phyloP scores from a whole-genome alignment of 2,888 invertebrate species.

The Acleris holmiana region DNA sequence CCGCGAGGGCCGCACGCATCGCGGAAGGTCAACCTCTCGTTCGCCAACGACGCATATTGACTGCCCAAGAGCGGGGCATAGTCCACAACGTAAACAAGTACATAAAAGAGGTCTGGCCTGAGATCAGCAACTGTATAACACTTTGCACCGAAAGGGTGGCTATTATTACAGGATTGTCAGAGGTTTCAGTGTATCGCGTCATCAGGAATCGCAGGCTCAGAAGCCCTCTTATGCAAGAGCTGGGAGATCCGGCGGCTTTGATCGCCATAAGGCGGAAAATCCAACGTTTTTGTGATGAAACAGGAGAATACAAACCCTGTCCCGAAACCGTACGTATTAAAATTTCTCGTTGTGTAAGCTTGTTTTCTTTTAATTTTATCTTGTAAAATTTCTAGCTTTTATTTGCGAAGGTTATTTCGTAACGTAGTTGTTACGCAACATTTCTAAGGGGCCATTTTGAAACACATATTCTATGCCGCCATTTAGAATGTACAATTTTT shows the following conservation, averaged over 20 bases:
- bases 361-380: not conserved
- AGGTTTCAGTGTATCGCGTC: not conserved
- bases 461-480: not conserved
- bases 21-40: no score
- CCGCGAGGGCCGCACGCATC: no score
- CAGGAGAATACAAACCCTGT: conserved; percentile 4
- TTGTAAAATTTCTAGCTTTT: not conserved
- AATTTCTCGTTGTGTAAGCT: no score
- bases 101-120: not conserved
- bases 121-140: not conserved
- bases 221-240: not conserved
- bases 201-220: not conserved
- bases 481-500: not conserved
- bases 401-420: not conserved
- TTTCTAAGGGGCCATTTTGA: not conserved
- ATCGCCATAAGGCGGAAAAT: conserved; percentile 13
- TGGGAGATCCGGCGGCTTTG: not conserved
- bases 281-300: conserved; percentile 6
- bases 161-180: not conserved
- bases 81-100: conserved; percentile 7
- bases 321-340: conserved; percentile 13
- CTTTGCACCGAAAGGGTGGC: not conserved
- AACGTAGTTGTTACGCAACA: not conserved
- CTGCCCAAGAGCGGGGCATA: not conserved
- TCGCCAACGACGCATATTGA: not conserved